Conservation (phyloP, 1,140 invertebrate species). For the Kradibia gibbosae region DNA sequence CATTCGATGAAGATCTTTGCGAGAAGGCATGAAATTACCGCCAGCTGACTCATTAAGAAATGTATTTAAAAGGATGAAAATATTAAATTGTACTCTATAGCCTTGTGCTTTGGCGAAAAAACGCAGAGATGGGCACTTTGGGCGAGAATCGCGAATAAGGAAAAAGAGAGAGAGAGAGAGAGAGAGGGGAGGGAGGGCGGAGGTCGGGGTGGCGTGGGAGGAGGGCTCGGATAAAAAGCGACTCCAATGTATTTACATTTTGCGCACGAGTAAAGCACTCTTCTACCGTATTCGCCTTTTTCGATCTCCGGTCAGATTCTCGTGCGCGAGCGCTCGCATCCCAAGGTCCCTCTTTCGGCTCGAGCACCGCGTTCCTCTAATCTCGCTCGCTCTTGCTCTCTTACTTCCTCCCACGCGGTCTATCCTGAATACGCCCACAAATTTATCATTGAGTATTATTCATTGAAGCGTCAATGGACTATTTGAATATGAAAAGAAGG, state of each 20-base stretch:
- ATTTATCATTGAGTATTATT: conserved; percentile 74
- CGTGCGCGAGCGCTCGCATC: background rate
- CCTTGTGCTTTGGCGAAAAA: no score
- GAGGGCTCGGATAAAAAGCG: conserved; percentile 32
- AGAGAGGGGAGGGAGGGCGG: no score
- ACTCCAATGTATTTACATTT: conserved; percentile 43
- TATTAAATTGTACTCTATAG: no score
- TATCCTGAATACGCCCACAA: conserved; percentile 68
- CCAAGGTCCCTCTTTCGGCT: conserved; percentile 12
- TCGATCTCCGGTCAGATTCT: conserved; percentile 33
- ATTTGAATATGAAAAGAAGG: conserved; percentile 74
- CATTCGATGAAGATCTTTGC: no score
- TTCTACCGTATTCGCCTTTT: conserved; percentile 28
- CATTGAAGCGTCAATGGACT: conserved; percentile 72
- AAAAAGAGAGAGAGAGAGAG: no score
- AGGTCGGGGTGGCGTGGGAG: no score
- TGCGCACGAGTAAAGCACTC: conserved; percentile 36
- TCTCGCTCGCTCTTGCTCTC: conserved; percentile 27
- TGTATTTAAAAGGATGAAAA: no score
- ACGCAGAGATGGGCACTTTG: no score
- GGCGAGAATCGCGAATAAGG: no score
- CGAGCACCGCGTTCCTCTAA: conserved; percentile 22
- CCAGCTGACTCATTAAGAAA: no score
- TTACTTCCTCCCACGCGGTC: conserved; percentile 7
- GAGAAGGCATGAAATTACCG: no score